Conservation (phyloP, 2,113 vertebrate genomes). For the Lophius piscatorius region DNA sequence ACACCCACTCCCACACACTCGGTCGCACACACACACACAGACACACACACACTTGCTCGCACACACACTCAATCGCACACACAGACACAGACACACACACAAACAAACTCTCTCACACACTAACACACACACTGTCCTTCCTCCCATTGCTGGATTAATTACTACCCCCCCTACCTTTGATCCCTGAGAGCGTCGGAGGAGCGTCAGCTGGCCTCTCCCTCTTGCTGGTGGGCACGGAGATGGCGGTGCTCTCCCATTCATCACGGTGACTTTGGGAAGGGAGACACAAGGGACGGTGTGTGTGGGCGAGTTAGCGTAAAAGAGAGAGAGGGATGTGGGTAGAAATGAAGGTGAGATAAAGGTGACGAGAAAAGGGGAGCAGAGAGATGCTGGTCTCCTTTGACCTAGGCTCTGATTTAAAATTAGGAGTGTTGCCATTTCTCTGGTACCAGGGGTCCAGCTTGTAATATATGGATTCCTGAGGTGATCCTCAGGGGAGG, state of each 20-base stretch:
- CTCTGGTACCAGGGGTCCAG: slow-evolving; percentile 43
- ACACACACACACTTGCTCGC: neutral
- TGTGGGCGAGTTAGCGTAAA: slow-evolving; percentile 38
- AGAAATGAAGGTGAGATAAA: slow-evolving; percentile 68
- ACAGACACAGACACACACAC: slow-evolving; percentile 16
- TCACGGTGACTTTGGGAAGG: slow-evolving; percentile 78
- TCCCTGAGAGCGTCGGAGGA: slow-evolving; percentile 76
- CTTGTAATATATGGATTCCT: slow-evolving; percentile 54
- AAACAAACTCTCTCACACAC: slow-evolving; percentile 23
- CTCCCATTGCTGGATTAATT: slow-evolving; percentile 79
- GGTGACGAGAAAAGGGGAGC: slow-evolving; percentile 56
- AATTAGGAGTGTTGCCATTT: slow-evolving; percentile 69
- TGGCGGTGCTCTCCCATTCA: slow-evolving; percentile 77
- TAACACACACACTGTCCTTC: slow-evolving; percentile 57
- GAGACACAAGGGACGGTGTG: slow-evolving; percentile 46
- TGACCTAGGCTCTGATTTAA: slow-evolving; percentile 76
- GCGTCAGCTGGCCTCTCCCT: slow-evolving; percentile 69
- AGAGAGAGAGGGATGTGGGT: slow-evolving; percentile 16
- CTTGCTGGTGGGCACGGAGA: slow-evolving; percentile 78
- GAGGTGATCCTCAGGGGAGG: slow-evolving; percentile 50
- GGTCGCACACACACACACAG: slow-evolving; percentile 6
- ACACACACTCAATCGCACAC: slow-evolving; percentile 6
- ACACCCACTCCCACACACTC: neutral
- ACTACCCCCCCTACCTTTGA: slow-evolving; percentile 74
- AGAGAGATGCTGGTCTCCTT: slow-evolving; percentile 61